Percentiles rank a stretch among this genome's conserved stretches.
phyloP scores from a whole-genome alignment of 2,797 vertebrate genomes.

The Notamacropus eugenii region DNA sequence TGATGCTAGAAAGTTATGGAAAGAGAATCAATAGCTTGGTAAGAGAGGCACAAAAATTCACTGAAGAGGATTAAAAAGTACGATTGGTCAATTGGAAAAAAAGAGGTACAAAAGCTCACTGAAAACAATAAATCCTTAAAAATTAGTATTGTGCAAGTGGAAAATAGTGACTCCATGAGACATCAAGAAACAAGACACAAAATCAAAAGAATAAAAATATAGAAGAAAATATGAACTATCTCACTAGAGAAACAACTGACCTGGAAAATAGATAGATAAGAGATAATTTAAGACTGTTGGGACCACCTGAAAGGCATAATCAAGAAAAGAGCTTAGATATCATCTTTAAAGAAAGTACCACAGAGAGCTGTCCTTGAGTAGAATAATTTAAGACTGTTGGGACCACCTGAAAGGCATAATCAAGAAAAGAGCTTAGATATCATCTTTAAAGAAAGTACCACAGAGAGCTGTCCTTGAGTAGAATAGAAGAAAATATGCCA shows the following conservation, averaged over 20 bases:
- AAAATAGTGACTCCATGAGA: neutral
- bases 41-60: neutral
- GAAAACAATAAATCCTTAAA: neutral
- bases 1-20: neutral
- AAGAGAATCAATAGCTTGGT: neutral
- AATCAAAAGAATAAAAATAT: neutral
- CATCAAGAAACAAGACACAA: neutral
- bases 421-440: neutral
- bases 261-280: neutral
- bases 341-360: neutral
- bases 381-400: neutral
- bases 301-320: neutral
- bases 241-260: neutral
- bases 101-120: neutral
- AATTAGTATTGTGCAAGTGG: neutral
- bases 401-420: neutral
- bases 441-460: neutral
- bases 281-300: neutral
- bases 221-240: neutral
- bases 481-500: neutral
- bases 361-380: neutral
- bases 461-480: neutral
- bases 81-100: neutral
- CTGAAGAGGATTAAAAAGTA: neutral
- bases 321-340: neutral